These are phyloP conservation scores for Platichthys flesus DNA, from an alignment of 2,113 vertebrate genomes.

Conservation along the genomic window DNA sequence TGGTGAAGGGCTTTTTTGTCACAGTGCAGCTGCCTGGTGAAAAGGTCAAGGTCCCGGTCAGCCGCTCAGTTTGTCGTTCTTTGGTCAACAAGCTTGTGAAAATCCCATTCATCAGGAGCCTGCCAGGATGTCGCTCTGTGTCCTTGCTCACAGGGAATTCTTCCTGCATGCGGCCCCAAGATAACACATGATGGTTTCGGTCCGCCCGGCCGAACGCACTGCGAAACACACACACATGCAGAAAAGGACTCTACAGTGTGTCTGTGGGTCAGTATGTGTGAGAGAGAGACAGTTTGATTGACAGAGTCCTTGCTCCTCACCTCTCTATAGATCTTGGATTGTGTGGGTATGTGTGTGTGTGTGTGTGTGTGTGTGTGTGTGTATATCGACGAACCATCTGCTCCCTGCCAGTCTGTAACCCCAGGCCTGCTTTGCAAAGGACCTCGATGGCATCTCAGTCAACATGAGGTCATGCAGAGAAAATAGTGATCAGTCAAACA, in stretches of 20 bases:
- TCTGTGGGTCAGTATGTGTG: slow-evolving; percentile 3
- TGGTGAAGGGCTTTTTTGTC: slow-evolving; percentile 8
- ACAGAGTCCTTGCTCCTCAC: slow-evolving; percentile 9
- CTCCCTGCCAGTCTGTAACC: slow-evolving; percentile 59
- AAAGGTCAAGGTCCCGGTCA: slow-evolving; percentile 54
- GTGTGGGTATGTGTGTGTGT: neutral
- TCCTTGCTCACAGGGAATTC: slow-evolving; percentile 57
- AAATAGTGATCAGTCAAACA: neutral
- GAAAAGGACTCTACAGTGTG: neutral
- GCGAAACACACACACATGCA: slow-evolving; percentile 28
- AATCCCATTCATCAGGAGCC: slow-evolving; percentile 52
- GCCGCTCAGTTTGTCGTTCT: slow-evolving; percentile 19
- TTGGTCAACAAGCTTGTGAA: slow-evolving; percentile 52
- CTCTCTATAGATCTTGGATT: slow-evolving; percentile 15
- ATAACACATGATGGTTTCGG: slow-evolving; percentile 49
- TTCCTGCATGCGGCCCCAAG: slow-evolving; percentile 22
- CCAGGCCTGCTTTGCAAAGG: slow-evolving; percentile 53
- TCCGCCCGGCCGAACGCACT: slow-evolving; percentile 7
- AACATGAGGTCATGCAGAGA: neutral
- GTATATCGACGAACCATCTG: slow-evolving; percentile 72
- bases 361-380: neutral
- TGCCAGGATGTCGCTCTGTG: slow-evolving; percentile 49
- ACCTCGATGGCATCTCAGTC: neutral
- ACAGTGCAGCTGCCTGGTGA: slow-evolving; percentile 1
- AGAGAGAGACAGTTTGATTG: slow-evolving; percentile 1